phyloP scores from a whole-genome alignment of 2,797 vertebrate species.

The Sciaenops ocellatus region DNA sequence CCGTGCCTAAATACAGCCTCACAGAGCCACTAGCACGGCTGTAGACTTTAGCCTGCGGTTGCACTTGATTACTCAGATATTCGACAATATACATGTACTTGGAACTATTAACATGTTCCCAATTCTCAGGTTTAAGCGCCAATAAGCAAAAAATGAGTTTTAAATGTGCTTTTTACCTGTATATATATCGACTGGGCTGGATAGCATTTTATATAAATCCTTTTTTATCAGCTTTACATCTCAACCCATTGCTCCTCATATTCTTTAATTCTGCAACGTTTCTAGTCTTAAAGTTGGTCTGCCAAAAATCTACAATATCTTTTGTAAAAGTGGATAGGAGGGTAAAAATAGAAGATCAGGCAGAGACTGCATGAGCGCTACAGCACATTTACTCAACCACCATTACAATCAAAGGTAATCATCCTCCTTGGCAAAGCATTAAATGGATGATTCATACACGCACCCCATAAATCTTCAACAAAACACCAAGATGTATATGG shows the following conservation, averaged over 20 bases:
- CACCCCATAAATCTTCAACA: conserved; percentile 52
- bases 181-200: neutral
- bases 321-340: neutral
- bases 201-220: neutral
- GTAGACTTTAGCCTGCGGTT: too few relatives aligned
- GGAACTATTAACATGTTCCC: neutral
- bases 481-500: conserved; percentile 54
- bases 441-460: conserved; percentile 57
- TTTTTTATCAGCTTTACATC: neutral
- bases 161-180: neutral
- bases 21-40: too few relatives aligned
- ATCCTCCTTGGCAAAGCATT: conserved; percentile 55
- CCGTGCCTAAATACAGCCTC: too few relatives aligned
- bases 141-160: neutral
- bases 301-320: neutral
- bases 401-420: conserved; percentile 60
- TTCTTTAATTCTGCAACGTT: conserved; percentile 11
- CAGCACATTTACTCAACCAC: conserved; percentile 44
- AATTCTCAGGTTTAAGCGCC: neutral
- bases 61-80: too few relatives aligned
- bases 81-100: neutral
- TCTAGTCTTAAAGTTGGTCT: neutral
- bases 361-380: neutral
- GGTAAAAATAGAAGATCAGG: neutral
- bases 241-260: neutral